Base-by-base conservation (phyloP, 2,113 vertebrate species). In the Propithecus coquereli region DNA sequence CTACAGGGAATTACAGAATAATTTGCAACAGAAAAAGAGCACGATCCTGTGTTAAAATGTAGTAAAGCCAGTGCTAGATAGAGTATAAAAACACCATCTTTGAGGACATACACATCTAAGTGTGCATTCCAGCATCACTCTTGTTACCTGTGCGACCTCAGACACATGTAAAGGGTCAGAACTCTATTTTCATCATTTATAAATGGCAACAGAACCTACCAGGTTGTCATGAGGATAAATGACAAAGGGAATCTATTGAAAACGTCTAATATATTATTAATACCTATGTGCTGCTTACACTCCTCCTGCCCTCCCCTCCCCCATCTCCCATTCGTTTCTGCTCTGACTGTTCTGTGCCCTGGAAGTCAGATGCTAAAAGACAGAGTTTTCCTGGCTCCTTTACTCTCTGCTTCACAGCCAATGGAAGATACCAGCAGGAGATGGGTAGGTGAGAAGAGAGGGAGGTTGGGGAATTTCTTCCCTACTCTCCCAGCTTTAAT, bases 391-490 rank as follows among this genome's bases (percentile, higher is more conserved):
- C 50, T 73, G 11, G 2, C 8, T 54, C 20, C 23, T 23, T 86
- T 50, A 32, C 6, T 68, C 16, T 76, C 37, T 54, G 18, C 43
- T 59, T 86, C 43, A 63, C 59, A 45, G 57, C 20, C 43, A 63
- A 2, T 2, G 8, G n/a, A 34, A 66, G 66, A 5, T 8, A 23
- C 14, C 27, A 18, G 66, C 37, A 40, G 32, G 45, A 81, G 12
- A 76, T 5, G 17, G 20, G 16, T 74, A 7, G 9, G 3, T 4
- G 0, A 0, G 0, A n/a, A 83, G 47, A 70, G 3, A 20, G 4
- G 22, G 22, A 2, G 2, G 12, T 23, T 27, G 3, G n/a, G 1
- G 2, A 16, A 20, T 83, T 22, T 74, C 66, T 61, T 54, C 43
- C 57, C 50, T 65, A 0, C 8, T 52, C 16, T 45, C 54, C 20